Conservation (phyloP, 64 coral and sea anemone species). For the Orbicella faveolata region DNA sequence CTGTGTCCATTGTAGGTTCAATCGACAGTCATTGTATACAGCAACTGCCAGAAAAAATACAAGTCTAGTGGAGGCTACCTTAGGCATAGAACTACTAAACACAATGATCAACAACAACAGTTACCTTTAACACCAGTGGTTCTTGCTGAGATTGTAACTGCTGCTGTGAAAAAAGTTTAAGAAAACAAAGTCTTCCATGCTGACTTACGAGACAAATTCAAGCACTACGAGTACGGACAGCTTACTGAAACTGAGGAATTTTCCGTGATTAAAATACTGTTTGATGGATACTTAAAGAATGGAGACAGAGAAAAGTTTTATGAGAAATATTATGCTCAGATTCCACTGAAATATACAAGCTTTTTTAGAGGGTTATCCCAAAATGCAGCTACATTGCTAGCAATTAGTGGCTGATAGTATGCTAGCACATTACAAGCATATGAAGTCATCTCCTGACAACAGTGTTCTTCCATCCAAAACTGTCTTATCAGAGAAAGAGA, state of each 20-base stretch:
- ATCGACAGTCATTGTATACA: background rate
- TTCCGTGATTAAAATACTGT: conserved; percentile 5
- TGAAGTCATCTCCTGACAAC: background rate
- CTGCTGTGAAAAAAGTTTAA: conserved; percentile 17
- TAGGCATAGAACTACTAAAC: background rate
- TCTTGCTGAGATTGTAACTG: conserved; percentile 44
- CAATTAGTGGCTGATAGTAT: conserved; percentile 48
- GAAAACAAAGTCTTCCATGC: conserved; percentile 17
- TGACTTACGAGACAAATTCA: conserved; percentile 17
- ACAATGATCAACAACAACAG: background rate
- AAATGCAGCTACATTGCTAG: conserved; percentile 55
- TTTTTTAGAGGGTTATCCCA: conserved; percentile 36
- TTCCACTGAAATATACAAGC: conserved; percentile 37
- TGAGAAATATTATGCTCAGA: conserved; percentile 37
- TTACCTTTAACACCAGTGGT: background rate
- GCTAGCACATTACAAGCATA: conserved; percentile 33
- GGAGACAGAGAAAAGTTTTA: conserved; percentile 49
- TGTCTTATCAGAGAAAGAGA: too few species aligned
- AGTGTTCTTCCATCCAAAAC: conserved; percentile 4
- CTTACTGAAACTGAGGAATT: conserved; percentile 33
- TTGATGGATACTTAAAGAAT: conserved; percentile 38
- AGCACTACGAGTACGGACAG: conserved; percentile 5
- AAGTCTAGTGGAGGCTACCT: background rate
- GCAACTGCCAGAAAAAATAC: background rate
- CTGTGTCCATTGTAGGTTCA: background rate